Evolutionary conservation across 2,888 invertebrate genomes (phyloP).

Genomic region (Gortyna flavago): DNA sequence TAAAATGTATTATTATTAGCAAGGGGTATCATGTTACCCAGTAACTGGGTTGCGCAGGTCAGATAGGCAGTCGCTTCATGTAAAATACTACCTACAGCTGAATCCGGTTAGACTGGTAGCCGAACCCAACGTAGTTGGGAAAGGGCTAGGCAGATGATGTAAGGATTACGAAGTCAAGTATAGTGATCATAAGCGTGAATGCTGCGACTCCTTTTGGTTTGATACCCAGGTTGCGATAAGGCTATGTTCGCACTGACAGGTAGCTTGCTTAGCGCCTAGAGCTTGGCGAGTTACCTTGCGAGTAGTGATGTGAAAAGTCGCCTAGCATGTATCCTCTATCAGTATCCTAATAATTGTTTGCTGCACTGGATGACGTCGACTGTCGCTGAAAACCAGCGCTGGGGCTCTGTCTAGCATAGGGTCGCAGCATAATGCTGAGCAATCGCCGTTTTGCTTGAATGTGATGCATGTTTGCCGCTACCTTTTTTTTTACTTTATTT

Average conservation of each 20-base stretch:
- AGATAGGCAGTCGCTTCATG: not conserved
- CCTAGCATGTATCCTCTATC: not conserved
- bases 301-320: not conserved
- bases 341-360: no score
- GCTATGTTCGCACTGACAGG: not conserved
- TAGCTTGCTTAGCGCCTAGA: not conserved
- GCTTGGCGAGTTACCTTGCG: no score
- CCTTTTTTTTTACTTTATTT: no score
- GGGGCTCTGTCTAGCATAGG: no score
- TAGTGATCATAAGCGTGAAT: not conserved
- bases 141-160: not conserved
- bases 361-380: no score
- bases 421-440: no score
- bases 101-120: not conserved
- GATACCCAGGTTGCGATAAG: no score
- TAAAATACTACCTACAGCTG: not conserved
- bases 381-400: no score
- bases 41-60: not conserved
- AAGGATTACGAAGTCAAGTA: not conserved
- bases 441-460: no score
- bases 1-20: no score
- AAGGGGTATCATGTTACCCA: not conserved
- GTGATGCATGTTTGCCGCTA: no score
- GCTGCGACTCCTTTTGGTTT: not conserved
- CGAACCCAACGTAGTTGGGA: not conserved